Conservation (phyloP, 2,797 vertebrate genomes). For the Loris lydekkerianus region DNA sequence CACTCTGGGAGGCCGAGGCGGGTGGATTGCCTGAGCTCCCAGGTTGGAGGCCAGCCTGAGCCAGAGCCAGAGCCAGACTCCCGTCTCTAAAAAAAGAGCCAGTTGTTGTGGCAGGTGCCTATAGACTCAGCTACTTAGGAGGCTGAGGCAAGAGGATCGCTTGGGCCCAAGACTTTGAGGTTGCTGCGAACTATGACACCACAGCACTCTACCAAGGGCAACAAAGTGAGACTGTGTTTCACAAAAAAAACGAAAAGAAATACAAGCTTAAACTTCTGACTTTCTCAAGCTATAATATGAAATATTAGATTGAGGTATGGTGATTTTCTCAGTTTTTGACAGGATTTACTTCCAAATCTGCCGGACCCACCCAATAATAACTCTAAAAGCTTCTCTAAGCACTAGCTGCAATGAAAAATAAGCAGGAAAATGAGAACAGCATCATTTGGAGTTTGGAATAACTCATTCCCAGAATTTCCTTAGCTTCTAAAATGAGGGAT, state of each 20-base stretch:
- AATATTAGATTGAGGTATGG: background rate
- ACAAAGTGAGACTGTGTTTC: no score
- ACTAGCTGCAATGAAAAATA: constrained; percentile 1
- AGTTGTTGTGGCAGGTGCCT: no score
- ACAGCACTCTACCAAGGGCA: no score
- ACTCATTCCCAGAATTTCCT: background rate
- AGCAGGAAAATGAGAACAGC: background rate
- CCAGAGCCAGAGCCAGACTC: no score
- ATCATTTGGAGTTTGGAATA: background rate
- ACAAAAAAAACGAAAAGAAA: background rate
- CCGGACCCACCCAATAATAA: background rate
- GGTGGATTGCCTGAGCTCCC: no score
- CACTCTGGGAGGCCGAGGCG: no score
- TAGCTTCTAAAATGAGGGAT: background rate
- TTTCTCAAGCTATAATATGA: constrained; percentile 52
- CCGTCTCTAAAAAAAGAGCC: no score
- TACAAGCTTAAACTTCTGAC: background rate
- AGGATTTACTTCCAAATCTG: constrained; percentile 25
- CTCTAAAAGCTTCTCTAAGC: background rate
- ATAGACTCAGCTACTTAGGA: no score
- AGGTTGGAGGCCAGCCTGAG: no score
- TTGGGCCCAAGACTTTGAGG: no score
- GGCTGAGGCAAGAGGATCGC: no score
- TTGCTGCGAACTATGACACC: no score
- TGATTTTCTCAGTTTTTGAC: background rate